phyloP scores from a whole-genome alignment of 2,113 vertebrate genomes.

The Embiotoca jacksoni region DNA sequence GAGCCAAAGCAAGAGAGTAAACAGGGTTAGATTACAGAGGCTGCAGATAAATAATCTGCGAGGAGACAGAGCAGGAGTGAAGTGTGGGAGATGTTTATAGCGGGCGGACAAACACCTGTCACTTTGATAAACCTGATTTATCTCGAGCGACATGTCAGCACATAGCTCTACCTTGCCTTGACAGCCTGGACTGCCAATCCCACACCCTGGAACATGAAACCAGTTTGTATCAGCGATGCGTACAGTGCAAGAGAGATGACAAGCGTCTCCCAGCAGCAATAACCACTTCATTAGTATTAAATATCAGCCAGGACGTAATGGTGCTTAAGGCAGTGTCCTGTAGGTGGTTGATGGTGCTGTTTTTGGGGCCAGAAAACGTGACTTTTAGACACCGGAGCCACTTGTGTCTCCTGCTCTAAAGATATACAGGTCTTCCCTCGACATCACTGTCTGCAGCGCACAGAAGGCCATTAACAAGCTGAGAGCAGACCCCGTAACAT shows the following conservation, averaged over 20 bases:
- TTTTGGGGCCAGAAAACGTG: conserved; percentile 19
- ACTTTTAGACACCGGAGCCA: conserved; percentile 9
- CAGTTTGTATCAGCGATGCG: conserved; percentile 26
- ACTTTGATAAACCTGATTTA: conserved; percentile 90
- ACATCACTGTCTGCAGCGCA: conserved; percentile 87
- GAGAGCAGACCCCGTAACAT: conserved; percentile 87
- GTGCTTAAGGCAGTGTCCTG: not conserved
- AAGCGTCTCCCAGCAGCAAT: not conserved
- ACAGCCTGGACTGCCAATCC: conserved; percentile 78
- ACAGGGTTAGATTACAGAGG: conserved; percentile 65
- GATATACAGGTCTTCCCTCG: conserved; percentile 89
- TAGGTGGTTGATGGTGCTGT: not conserved
- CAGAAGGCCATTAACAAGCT: conserved; percentile 90
- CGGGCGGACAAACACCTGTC: conserved; percentile 94
- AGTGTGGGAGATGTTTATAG: conserved; percentile 86
- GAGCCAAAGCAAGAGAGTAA: conserved; percentile 74
- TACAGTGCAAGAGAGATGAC: conserved; percentile 31
- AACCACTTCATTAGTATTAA: conserved; percentile 36
- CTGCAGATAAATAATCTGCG: conserved; percentile 81
- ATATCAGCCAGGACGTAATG: not conserved
- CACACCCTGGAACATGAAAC: conserved; percentile 27
- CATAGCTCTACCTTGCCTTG: conserved; percentile 84
- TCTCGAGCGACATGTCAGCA: conserved; percentile 86
- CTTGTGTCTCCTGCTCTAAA: conserved; percentile 27
- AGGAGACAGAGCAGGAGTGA: conserved; percentile 77